Base-by-base conservation (phyloP, 2,797 vertebrate genomes). In the Gallinago solitaria region DNA sequence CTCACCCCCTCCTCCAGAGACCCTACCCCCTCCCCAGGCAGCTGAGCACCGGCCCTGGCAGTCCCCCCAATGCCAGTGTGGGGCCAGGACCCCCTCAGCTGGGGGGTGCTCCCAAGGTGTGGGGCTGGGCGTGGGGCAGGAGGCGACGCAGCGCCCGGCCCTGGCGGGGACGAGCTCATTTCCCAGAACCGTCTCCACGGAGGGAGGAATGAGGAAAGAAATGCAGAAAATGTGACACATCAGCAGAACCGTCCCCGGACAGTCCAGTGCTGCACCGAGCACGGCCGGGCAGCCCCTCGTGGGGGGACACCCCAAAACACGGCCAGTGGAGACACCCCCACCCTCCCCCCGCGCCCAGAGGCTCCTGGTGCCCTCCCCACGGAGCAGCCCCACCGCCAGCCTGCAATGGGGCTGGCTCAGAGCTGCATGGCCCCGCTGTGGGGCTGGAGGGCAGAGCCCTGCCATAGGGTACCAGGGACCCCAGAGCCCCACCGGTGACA, bases 141-240 rank as follows among this genome's bases (percentile, higher is more conserved):
- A 41, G 30, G 41, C 7, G 25, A 67, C 41, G 54, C 77, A 18
- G 71, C 6, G 6, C 51, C 23, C 1, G 2, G 77, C 48, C 35
- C 84, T 57, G 84, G 67, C 63, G 65, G 64, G 47, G 35, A 65
- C n/a, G 28, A 65, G 69, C 57, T 79, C 70, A 39, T 70, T 61
- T 94, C 87, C 81, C 61, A 69, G 83, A 81, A 77, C 77, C 24
- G 1, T 74, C 82, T 92, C 53, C 30, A 92, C 41, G 12, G 63
- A 63, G 80, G 11, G 57, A 68, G 81, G 91, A 94, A 67, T 53
- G 78, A 67, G 88, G 92, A 56, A 63, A 94, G 75, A 91, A 91
- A 88, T 76, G 76, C 93, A 87, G 93, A 89, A 94, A 89, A 90
- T 94, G 95, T 90, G 96, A 95, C 91, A 89, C 86, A 71, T 51